Base-by-base conservation (phyloP, 2,113 vertebrate species). In the Mesitornis unicolor region DNA sequence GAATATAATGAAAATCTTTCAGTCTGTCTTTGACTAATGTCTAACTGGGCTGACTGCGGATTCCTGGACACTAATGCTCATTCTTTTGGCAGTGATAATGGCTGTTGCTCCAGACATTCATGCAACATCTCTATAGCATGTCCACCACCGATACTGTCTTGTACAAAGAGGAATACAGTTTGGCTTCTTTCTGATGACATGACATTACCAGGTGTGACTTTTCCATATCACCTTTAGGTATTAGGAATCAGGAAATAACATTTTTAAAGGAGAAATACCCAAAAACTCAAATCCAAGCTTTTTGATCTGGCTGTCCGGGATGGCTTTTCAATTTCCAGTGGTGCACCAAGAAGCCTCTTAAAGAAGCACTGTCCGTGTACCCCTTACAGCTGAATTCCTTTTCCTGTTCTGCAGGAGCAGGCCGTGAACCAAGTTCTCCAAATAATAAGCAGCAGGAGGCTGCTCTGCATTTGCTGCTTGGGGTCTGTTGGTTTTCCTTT, bases 1-100 rank as follows among this genome's bases (percentile, higher is more conserved):
- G 95, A 95, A 86, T 78, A 50, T 74, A 95, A 95, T 93, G 80
- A 67, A 84, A 77, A 95, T 85, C 42, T 92, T 93, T 89, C 67
- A 76, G 54, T 67, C 76, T 80, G 79, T 74, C 80, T 89, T 77
- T 47, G 60, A 74, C 25, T 94, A 77, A 24, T 1, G 33, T 75
- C 56, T 78, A 38, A 81, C 38, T 2, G 35, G 83, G 90, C 68
- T 87, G 86, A 59, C 42, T 92, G 65, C 40, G 70, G 64, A 94
- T 89, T 95, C 83, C 88, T 93, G 85, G 75, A 90, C 75, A 43
- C 29, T 88, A 57, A 54, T 13, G 79, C 76, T 88, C 7, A 1
- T 85, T 87, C 24, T 69, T 38, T 90, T 94, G 95, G 90, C 87
- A 86, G 75, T 1, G 4, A 7, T 45, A 54, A 53, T 56, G 64